These are phyloP conservation scores for Lacerta viridis DNA, from an alignment of 2,797 vertebrate genomes.

Conservation along the genomic window DNA sequence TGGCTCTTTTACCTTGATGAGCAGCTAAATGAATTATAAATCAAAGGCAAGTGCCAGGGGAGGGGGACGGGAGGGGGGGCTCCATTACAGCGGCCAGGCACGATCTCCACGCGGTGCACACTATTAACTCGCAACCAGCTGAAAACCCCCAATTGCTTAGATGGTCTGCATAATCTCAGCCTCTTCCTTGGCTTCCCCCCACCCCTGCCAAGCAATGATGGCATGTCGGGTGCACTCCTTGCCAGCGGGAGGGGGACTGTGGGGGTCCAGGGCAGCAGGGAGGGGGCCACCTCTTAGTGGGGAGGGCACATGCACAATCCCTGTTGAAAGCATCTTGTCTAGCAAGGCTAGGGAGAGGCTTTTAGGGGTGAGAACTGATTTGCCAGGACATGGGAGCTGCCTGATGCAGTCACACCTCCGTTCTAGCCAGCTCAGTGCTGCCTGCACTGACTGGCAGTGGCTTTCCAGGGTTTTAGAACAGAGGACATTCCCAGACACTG, in stretches of 20 bases:
- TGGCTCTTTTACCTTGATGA: slow-evolving; percentile 45
- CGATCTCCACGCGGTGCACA: background rate
- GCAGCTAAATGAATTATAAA: slow-evolving; percentile 65
- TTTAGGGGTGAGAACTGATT: background rate
- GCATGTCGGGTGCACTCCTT: background rate
- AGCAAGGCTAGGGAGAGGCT: background rate
- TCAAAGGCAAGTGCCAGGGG: slow-evolving; percentile 52
- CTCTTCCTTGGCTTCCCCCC: background rate
- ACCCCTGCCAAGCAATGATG: background rate
- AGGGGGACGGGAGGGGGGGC: background rate
- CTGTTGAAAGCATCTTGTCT: background rate
- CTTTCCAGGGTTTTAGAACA: background rate
- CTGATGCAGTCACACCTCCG: background rate
- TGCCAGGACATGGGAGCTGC: background rate
- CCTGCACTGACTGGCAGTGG: too few species aligned
- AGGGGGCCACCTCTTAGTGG: too few species aligned
- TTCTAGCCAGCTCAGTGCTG: too few species aligned
- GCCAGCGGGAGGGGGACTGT: background rate
- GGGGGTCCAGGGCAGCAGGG: too few species aligned
- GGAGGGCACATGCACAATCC: background rate
- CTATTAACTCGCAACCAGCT: slow-evolving; percentile 44
- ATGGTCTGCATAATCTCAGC: slow-evolving; percentile 38
- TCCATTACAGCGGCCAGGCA: background rate
- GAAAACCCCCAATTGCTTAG: slow-evolving; percentile 43
- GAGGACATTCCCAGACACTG: too few species aligned